A percentile compares a stretch with the other conserved stretches of the same genome.
These are phyloP conservation scores for Geotria australis DNA, from an alignment of 2,797 vertebrate species.

Conservation along the genomic window DNA sequence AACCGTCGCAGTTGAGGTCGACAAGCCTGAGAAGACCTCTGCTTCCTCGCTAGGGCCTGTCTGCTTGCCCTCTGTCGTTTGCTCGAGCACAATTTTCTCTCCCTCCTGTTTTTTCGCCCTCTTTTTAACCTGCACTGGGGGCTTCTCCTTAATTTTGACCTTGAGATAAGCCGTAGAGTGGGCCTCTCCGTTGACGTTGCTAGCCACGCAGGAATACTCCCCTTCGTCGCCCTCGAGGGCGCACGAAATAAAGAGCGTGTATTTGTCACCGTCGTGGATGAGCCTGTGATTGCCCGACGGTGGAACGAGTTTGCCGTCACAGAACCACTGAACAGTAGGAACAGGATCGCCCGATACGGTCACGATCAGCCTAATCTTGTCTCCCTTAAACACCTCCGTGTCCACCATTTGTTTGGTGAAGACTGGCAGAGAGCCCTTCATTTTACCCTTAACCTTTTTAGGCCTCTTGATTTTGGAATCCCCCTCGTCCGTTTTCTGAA, in stretches of 20 bases:
- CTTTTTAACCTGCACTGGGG: background rate
- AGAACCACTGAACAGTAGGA: slow-evolving; percentile 52
- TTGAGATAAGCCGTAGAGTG: slow-evolving; percentile 33
- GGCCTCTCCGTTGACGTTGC: slow-evolving; percentile 28
- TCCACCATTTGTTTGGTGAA: slow-evolving; percentile 33
- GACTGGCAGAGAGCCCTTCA: slow-evolving; percentile 12
- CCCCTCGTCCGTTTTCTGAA: too few relatives aligned
- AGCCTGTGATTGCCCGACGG: slow-evolving; percentile 23
- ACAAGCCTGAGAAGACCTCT: too few relatives aligned
- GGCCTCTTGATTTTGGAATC: too few relatives aligned
- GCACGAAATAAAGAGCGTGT: slow-evolving; percentile 34
- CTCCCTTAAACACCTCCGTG: slow-evolving; percentile 19
- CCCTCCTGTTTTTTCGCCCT: slow-evolving; percentile 2
- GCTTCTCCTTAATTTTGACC: slow-evolving; percentile 5
- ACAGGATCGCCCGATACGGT: slow-evolving; percentile 30
- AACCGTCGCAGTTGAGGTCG: too few relatives aligned
- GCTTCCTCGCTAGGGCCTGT: too few relatives aligned
- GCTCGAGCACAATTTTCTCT: slow-evolving; percentile 12
- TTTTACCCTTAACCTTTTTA: slow-evolving; percentile 20
- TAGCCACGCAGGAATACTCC: slow-evolving; percentile 39
- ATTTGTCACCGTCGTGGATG: slow-evolving; percentile 31
- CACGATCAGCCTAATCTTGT: slow-evolving; percentile 34
- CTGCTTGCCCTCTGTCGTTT: slow-evolving; percentile 8
- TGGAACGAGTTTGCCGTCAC: slow-evolving; percentile 20
- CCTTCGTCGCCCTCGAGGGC: slow-evolving; percentile 33